A percentile compares a stretch with the other conserved stretches of the same genome.
phyloP scores from a whole-genome alignment of 2,888 invertebrate species.

The Eumacrocentrus americanus region DNA sequence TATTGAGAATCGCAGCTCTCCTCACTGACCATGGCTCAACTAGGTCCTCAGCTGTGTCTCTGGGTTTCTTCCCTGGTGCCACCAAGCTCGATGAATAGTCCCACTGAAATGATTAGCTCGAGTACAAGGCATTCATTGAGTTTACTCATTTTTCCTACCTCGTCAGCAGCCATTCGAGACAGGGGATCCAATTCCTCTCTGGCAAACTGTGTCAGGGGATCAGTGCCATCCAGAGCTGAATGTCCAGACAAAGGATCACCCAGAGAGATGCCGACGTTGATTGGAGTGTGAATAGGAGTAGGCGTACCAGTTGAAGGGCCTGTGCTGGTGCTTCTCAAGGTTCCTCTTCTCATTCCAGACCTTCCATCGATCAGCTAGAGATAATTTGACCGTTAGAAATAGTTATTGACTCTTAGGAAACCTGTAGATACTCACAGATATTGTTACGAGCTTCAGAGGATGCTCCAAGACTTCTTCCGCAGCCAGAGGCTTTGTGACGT shows the following conservation, averaged over 20 bases:
- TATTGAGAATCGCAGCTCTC: conserved; percentile 79
- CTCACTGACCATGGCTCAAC: conserved; percentile 81
- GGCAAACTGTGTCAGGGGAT: conserved; percentile 77
- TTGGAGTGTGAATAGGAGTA: conserved; percentile 55
- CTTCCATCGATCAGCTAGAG: conserved; percentile 65
- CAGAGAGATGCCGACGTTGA: conserved; percentile 58
- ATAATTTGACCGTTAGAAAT: background rate
- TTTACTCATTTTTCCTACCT: conserved; percentile 47
- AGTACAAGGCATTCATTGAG: background rate
- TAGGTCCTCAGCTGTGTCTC: conserved; percentile 59
- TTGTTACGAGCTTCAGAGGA: conserved; percentile 66
- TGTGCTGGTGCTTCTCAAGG: conserved; percentile 63
- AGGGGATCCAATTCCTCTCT: conserved; percentile 70
- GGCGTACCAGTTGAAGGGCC: conserved; percentile 63
- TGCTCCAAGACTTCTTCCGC: conserved; percentile 64
- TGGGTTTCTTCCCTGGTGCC: conserved; percentile 47
- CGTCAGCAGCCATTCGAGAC: conserved; percentile 68
- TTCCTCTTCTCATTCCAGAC: conserved; percentile 62
- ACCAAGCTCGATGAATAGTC: conserved; percentile 54
- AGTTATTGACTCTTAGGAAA: background rate
- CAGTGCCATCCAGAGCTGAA: conserved; percentile 71
- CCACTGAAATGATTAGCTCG: conserved; percentile 51
- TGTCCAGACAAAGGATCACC: conserved; percentile 63
- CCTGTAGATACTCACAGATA: conserved; percentile 56
- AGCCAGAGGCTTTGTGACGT: conserved; percentile 35